These are phyloP conservation scores for Plutomurus gul DNA, from an alignment of 1,140 invertebrate genomes.

Conservation along the genomic window DNA sequence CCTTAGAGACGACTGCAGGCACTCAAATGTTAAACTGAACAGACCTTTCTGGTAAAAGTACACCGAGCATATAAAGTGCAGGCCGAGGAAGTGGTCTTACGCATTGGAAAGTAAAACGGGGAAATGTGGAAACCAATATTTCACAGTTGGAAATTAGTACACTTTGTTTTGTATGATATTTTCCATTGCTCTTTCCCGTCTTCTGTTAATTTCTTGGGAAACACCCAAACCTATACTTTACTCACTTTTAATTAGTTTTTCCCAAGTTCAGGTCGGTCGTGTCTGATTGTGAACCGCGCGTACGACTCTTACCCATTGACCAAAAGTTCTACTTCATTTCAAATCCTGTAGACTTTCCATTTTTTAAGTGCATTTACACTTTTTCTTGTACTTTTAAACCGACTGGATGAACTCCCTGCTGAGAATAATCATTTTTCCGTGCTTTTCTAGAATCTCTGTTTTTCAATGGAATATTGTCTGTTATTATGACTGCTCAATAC, in stretches of 20 bases:
- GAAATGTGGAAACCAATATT: conserved; percentile 25
- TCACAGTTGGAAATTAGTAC: conserved; percentile 26
- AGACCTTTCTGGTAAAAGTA: too few species aligned
- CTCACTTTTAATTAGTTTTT: conserved; percentile 28
- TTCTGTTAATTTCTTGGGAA: conserved; percentile 16
- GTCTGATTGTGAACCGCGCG: too few species aligned
- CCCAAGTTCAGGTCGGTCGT: conserved; percentile 3
- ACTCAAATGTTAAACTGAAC: too few species aligned
- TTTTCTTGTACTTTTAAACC: not conserved
- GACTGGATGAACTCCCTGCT: not conserved
- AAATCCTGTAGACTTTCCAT: not conserved
- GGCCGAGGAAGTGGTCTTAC: too few species aligned
- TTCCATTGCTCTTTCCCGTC: not conserved
- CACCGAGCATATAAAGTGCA: too few species aligned
- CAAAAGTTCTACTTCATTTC: not conserved
- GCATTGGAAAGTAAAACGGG: not conserved
- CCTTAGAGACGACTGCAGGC: too few species aligned
- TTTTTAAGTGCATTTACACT: not conserved
- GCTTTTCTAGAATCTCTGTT: not conserved
- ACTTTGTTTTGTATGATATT: conserved; percentile 2
- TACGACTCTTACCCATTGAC: not conserved
- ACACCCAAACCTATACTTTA: conserved; percentile 29
- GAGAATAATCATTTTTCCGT: conserved; percentile 8
- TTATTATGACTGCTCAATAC: too few species aligned
- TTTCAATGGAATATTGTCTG: not conserved